Conservation (phyloP, 2,797 vertebrate species). For the Lutjanus argentimaculatus region DNA sequence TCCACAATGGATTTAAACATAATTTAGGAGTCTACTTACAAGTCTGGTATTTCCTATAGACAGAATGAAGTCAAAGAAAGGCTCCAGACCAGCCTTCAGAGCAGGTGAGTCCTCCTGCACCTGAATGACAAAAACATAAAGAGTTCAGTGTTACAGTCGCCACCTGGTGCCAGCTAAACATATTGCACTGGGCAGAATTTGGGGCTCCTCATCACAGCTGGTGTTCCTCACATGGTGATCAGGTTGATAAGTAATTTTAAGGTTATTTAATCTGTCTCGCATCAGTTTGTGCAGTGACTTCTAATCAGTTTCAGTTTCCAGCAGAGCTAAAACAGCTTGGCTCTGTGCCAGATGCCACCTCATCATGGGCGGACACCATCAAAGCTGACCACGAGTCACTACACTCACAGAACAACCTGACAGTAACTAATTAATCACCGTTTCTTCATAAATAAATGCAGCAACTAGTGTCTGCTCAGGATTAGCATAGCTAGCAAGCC, state of each 20-base stretch:
- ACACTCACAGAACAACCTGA: not conserved
- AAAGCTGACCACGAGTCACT: not conserved
- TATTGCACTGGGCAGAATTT: constrained; percentile 25
- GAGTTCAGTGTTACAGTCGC: not conserved
- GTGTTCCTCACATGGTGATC: not conserved
- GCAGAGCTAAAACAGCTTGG: constrained; percentile 9
- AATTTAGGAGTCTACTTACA: constrained; percentile 82
- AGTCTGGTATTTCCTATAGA: constrained; percentile 94
- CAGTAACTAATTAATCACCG: not conserved
- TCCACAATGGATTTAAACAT: not conserved
- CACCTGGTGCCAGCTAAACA: constrained; percentile 28
- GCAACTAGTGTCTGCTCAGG: accelerated
- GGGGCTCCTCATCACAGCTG: not conserved
- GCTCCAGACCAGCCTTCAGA: constrained; percentile 92
- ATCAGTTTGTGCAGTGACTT: not conserved
- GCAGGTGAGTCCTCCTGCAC: constrained; percentile 94
- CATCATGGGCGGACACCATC: constrained; percentile 64
- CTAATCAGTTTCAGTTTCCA: accelerated
- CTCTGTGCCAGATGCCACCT: constrained; percentile 73
- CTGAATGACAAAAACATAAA: constrained; percentile 74
- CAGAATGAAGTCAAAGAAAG: constrained; percentile 97
- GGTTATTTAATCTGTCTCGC: accelerated
- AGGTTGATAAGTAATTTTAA: not conserved
- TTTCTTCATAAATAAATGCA: not conserved
- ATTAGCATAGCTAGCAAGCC: not conserved